Evolutionary conservation across 2,888 invertebrate genomes (phyloP), one percentile per base, ranked within the genome.

Genomic region (Schizaphis graminum): DNA sequence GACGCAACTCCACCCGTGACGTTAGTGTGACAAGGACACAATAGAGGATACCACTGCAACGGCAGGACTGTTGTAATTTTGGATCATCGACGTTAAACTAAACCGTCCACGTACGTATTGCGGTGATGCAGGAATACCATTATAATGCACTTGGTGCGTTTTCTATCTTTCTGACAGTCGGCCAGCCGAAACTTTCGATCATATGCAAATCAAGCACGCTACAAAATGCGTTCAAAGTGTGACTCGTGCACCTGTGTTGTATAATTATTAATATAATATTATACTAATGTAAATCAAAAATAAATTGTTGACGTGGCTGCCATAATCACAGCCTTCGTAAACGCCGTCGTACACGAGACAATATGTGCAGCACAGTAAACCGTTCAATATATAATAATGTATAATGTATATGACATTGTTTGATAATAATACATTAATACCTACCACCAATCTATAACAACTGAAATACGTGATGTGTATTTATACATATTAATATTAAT

Each of bases 21-120:
- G 89, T 44, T 44, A 93, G 56, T 77, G 77, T 77, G 44, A 92
- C 88, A 35, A 35, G 35, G 67, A 92, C 92, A 92, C 87, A 92
- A 92, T 92, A 56, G 84, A 49, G 49, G 24, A 47, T 35, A 91
- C 35, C 21, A 4, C 3, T 2, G 3, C 8, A 35, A 21, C 2
- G 35, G 2, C 77, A 16, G 77, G 35, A 35, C 35, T 1, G 77
- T 47, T 87, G 61, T 92, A 47, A 86, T 92, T 92, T 61, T 35
- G 35, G 92, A 61, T 10, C 35, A 28, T 35, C 21, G 77, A 21
- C 35, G 35, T 92, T 88, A 92, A 28, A 16, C 5, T 10, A 41
- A 92, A 93, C 41, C 67, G 28, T 67, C 21, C 67, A 41, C 11
- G 44, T 67, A 61, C 24, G 24, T 4, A 56, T 44, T 91, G 24